Percentiles rank a stretch among this genome's conserved stretches.
Conservation (phyloP, 2,797 vertebrate genomes). For the Arrhamphus sclerolepis region DNA sequence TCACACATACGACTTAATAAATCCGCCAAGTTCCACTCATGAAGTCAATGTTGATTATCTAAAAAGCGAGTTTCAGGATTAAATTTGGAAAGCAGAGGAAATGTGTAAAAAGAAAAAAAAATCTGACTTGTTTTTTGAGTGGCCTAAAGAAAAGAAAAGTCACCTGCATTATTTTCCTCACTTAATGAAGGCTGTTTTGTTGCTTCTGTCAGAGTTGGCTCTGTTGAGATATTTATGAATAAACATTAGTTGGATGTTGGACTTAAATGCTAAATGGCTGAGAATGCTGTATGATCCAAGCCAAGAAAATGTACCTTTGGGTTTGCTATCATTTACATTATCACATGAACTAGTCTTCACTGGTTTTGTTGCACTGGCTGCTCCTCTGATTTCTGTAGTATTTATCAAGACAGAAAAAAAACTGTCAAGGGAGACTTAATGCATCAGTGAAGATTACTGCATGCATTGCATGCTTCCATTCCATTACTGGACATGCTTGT, state of each 20-base stretch:
- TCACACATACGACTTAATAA: not conserved
- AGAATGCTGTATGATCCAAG: conserved; percentile 7
- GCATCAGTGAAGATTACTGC: conserved; percentile 49
- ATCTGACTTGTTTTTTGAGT: not conserved
- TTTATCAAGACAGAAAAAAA: conserved; percentile 59
- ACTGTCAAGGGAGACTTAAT: conserved; percentile 28
- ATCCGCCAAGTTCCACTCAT: not conserved
- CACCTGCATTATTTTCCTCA: conserved; percentile 48
- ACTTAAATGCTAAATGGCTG: conserved; percentile 13
- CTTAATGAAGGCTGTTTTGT: conserved; percentile 17
- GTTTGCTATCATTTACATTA: conserved; percentile 69
- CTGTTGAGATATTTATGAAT: conserved; percentile 45
- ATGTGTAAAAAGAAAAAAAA: not conserved
- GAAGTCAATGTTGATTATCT: not conserved
- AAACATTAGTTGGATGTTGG: not conserved
- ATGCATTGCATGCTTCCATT: conserved; percentile 41
- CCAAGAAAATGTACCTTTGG: conserved; percentile 60
- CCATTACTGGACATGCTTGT: conserved; percentile 18
- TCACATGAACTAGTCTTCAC: conserved; percentile 65
- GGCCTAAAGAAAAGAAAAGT: conserved; percentile 1
- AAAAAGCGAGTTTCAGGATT: not conserved
- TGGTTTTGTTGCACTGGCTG: conserved; percentile 54
- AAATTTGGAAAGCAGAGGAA: not conserved
- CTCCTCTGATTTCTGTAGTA: conserved; percentile 63
- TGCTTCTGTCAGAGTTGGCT: conserved; percentile 19